Base-by-base conservation (phyloP, 2,113 vertebrate species). In the Nerophis ophidion region DNA sequence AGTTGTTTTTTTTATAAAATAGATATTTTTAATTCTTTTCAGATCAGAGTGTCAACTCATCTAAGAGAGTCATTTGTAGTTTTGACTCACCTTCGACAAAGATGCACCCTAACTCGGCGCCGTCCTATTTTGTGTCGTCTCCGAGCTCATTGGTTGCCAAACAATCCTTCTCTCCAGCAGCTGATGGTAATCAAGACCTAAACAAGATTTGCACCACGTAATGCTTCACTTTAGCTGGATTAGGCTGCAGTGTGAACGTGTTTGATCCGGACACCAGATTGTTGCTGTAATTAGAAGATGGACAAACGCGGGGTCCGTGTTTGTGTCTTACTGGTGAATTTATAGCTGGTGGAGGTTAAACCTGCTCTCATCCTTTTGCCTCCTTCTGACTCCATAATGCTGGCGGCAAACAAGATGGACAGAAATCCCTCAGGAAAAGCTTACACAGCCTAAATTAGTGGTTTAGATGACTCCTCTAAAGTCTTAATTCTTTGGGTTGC, bases 391-490 rank as follows among this genome's bases (percentile, higher is more conserved):
- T 89, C 76, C 79, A 79, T 93, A 93, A 94, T 90, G 75, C 82
- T 51, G 72, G 76, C 81, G 85, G 85, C 89, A 91, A 81, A 80
- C 80, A 86, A 81, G 83, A 81, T 68, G 82, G 76, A 81, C 88
- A 91, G 89, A 87, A 93, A 93, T 92, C 89, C 89, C 87, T 81
- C 79, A 89, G 91, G 89, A 87, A 90, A 87, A 87, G 91, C 90
- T 94, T 93, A 93, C 80, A 92, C 79, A 89, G 84, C 76, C 48
- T 90, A 90, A 88, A 81, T 88, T 84, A 87, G 84, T 35, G 77
- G 75, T 86, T 89, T 88, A 88, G 59, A 83, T 83, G 72, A 79
- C 71, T 76, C 54, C 83, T 75, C 77, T 81, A 76, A 78, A 83
- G 67, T 77, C 72, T 66, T 81, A 81, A 86, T 48, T 49, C 48